A percentile compares a stretch with the other conserved stretches of the same genome.
These are phyloP conservation scores for Triplophysa siluroides DNA, from an alignment of 2,113 vertebrate genomes.

Conservation along the genomic window DNA sequence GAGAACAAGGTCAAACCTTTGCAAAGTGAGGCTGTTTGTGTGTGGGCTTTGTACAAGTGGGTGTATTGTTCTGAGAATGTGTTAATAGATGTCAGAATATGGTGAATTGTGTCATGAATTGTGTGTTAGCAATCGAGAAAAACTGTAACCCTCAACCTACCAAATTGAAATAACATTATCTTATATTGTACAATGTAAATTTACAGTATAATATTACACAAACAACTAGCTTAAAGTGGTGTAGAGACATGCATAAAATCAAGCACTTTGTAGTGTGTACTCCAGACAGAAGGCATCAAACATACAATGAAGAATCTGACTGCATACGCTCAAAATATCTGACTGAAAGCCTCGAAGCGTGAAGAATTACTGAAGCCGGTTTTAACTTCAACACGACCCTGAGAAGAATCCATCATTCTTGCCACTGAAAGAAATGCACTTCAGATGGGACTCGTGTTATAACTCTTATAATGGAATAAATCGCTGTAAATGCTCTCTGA, in stretches of 20 bases:
- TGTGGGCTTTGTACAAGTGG: too few relatives aligned
- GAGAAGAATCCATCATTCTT: not conserved
- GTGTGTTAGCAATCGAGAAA: too few relatives aligned
- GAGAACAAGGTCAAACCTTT: too few relatives aligned
- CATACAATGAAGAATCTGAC: not conserved
- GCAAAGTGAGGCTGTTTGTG: too few relatives aligned
- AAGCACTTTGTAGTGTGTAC: slow-evolving; percentile 7
- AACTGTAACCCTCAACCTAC: not conserved
- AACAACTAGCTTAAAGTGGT: not conserved
- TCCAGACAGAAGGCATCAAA: slow-evolving; percentile 14
- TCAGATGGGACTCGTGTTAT: not conserved
- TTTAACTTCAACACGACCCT: too few relatives aligned
- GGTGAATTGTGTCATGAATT: too few relatives aligned
- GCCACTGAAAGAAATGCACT: not conserved
- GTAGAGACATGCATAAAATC: slow-evolving; percentile 29
- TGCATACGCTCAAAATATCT: slow-evolving; percentile 5
- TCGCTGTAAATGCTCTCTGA: too few relatives aligned
- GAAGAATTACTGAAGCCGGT: too few relatives aligned
- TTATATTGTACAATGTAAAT: not conserved
- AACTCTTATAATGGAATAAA: too few relatives aligned
- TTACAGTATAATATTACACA: not conserved
- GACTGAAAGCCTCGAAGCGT: too few relatives aligned
- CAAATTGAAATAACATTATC: not conserved
- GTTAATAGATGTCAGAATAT: too few relatives aligned
- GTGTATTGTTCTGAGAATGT: too few relatives aligned